phyloP scores from a whole-genome alignment of 2,113 vertebrate species.

The Aldabrachelys gigantea region DNA sequence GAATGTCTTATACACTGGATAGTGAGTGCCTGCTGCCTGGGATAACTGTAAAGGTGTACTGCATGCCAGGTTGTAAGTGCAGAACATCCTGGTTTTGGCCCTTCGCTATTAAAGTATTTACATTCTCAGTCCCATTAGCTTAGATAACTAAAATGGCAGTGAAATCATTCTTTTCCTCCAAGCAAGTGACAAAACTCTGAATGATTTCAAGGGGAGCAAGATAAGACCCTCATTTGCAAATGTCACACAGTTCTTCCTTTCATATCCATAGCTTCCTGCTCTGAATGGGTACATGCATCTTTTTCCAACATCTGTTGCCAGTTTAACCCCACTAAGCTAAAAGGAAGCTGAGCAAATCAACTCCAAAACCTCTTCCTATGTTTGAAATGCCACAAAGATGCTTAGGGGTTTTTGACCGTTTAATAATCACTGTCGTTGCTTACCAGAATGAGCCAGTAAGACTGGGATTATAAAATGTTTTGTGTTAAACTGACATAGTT shows the following conservation, averaged over 20 bases:
- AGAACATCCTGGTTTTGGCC: slow-evolving; percentile 5
- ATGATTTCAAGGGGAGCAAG: background rate
- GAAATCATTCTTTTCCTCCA: slow-evolving; percentile 36
- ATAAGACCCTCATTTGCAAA: background rate
- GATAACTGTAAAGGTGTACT: background rate
- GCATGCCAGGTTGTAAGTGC: background rate
- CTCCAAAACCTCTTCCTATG: background rate
- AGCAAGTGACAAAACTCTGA: slow-evolving; percentile 7
- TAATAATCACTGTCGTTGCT: background rate
- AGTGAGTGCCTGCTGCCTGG: background rate
- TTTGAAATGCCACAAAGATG: background rate
- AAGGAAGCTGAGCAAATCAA: background rate
- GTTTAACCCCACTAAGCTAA: accelerated
- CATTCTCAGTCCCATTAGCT: slow-evolving; percentile 35
- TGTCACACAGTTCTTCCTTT: background rate
- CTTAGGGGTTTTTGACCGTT: background rate
- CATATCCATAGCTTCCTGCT: background rate
- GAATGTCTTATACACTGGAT: background rate
- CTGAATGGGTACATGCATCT: background rate
- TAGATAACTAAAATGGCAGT: slow-evolving; percentile 27
- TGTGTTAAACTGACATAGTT: background rate
- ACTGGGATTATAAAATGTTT: background rate
- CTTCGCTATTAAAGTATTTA: background rate
- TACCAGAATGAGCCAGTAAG: background rate
- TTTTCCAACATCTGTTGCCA: background rate